Evolutionary conservation across 2,888 invertebrate genomes (phyloP).

Genomic region (Agrochola litura): DNA sequence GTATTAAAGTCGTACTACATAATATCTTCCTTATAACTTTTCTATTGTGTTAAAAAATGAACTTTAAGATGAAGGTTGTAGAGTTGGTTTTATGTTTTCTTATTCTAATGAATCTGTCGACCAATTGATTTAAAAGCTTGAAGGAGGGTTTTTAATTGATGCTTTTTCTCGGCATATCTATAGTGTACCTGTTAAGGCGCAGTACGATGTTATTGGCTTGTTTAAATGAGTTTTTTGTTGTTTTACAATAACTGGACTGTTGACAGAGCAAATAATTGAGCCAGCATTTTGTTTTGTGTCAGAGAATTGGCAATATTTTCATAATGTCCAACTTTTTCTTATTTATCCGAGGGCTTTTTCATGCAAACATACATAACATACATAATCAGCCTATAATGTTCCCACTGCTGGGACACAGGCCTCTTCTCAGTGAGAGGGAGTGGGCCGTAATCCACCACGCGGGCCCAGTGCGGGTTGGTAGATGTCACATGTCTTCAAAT

Average conservation of each 20-base stretch:
- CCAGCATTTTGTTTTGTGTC: too few species aligned
- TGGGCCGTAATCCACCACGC: too few species aligned
- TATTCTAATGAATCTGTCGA: constrained; percentile 75
- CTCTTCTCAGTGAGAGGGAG: too few species aligned
- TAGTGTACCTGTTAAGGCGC: constrained; percentile 62
- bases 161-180: constrained; percentile 82
- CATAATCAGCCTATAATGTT: too few species aligned
- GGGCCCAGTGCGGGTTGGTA: too few species aligned
- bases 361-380: too few species aligned
- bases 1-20: constrained; percentile 43
- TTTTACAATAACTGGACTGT: not conserved
- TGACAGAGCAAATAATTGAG: not conserved
- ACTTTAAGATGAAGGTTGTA: not conserved
- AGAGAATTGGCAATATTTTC: too few species aligned
- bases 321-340: too few species aligned
- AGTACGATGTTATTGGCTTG: constrained; percentile 28
- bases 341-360: too few species aligned
- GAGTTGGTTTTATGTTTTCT: constrained; percentile 32
- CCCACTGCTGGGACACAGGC: too few species aligned
- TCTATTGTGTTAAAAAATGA: not conserved
- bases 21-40: constrained; percentile 66
- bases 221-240: not conserved
- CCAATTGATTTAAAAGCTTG: constrained; percentile 71
- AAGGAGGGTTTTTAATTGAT: constrained; percentile 81
- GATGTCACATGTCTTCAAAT: too few species aligned